A percentile compares a stretch with the other conserved stretches of the same genome.
These are phyloP conservation scores for Synanthedon andrenaeformis DNA, from an alignment of 2,888 invertebrate species.

Conservation along the genomic window DNA sequence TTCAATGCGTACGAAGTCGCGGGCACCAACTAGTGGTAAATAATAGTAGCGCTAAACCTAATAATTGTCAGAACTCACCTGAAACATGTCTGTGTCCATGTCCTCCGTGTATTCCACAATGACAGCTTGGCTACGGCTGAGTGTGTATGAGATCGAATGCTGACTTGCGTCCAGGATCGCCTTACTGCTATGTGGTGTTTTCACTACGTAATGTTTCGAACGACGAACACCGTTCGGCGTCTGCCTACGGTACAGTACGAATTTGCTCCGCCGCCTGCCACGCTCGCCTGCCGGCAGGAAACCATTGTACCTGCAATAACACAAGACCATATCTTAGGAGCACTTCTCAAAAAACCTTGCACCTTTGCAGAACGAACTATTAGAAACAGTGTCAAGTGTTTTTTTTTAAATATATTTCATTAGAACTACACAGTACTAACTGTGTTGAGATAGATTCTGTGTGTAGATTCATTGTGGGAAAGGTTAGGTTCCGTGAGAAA, in stretches of 20 bases:
- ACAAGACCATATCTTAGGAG: not conserved
- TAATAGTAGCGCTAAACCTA: too few relatives aligned
- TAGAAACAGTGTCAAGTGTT: not conserved
- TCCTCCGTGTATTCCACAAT: conserved; percentile 98
- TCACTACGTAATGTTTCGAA: conserved; percentile 95
- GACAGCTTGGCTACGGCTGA: conserved; percentile 95
- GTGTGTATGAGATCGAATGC: conserved; percentile 97
- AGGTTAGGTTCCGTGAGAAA: conserved; percentile 54
- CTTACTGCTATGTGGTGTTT: conserved; percentile 94
- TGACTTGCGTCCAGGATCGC: conserved; percentile 94
- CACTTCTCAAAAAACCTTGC: not conserved
- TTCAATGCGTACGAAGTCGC: too few relatives aligned
- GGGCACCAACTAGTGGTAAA: too few relatives aligned
- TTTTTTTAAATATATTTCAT: not conserved
- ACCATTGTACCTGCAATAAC: conserved; percentile 86
- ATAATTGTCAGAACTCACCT: conserved; percentile 72
- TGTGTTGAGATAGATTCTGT: not conserved
- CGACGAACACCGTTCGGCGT: conserved; percentile 93
- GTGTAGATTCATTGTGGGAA: conserved; percentile 26
- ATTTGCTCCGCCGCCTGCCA: conserved; percentile 94
- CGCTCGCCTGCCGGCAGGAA: conserved; percentile 92
- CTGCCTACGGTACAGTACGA: conserved; percentile 86
- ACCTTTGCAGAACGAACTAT: not conserved
- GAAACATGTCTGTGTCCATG: conserved; percentile 98
- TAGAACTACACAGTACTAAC: not conserved